phyloP scores from a whole-genome alignment of 2,797 vertebrate genomes.

The Pelochelys cantorii region DNA sequence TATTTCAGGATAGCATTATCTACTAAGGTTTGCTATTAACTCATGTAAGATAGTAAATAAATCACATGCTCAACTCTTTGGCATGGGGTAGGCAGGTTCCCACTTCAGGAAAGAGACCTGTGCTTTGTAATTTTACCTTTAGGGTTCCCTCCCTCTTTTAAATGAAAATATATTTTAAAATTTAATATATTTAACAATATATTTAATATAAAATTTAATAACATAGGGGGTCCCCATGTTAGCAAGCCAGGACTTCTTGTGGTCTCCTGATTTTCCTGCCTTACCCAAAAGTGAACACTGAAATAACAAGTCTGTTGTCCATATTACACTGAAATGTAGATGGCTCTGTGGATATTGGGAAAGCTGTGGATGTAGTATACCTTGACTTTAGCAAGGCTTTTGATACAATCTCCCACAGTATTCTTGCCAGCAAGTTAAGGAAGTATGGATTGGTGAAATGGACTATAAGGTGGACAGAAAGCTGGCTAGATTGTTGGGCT shows the following conservation, averaged over 20 bases:
- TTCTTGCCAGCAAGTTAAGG: too few species aligned
- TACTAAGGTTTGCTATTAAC: background rate
- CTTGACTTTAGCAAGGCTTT: too few species aligned
- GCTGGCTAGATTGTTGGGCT: too few species aligned
- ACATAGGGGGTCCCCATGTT: background rate
- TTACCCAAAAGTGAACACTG: background rate
- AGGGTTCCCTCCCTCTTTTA: rapidly evolving
- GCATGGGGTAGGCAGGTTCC: rapidly evolving
- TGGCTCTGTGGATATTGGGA: too few species aligned
- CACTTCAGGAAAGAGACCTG: background rate
- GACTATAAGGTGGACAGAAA: too few species aligned
- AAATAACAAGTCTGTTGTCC: background rate
- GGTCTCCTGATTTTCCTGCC: rapidly evolving
- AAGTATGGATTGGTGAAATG: too few species aligned
- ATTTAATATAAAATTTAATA: background rate
- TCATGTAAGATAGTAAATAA: background rate
- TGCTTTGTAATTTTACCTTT: background rate
- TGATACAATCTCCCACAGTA: too few species aligned
- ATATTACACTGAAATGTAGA: background rate
- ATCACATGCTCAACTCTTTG: background rate
- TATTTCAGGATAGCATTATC: background rate
- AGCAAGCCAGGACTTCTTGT: background rate
- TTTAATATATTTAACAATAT: background rate
- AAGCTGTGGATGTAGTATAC: too few species aligned
- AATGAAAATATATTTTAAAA: background rate